A percentile compares a stretch with the other conserved stretches of the same genome.
phyloP scores from a whole-genome alignment of 2,113 vertebrate species.

The Bubo scandiacus region DNA sequence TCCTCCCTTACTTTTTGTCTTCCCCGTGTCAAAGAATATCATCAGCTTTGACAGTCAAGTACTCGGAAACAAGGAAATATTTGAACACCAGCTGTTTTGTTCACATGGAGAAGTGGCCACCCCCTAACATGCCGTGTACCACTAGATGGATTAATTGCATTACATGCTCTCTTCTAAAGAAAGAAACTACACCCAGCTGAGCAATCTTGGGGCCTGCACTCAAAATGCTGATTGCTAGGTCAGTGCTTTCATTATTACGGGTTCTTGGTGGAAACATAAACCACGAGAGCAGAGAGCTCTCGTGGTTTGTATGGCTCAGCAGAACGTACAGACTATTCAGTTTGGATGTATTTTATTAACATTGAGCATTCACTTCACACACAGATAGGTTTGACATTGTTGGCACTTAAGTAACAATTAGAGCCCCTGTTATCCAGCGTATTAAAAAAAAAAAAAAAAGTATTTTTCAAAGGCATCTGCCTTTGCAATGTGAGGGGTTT shows the following conservation, averaged over 20 bases:
- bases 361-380: neutral
- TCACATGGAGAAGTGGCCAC: neutral
- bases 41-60: neutral
- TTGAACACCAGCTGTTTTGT: neutral
- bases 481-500: neutral
- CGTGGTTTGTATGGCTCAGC: slow-evolving; percentile 17
- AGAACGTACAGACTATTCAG: neutral
- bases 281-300: neutral
- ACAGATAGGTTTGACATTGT: neutral
- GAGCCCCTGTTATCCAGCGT: neutral
- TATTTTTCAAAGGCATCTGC: neutral
- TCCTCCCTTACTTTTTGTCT: neutral
- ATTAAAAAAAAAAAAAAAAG: neutral
- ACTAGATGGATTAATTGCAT: neutral
- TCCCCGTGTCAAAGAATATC: neutral
- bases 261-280: slow-evolving; percentile 20
- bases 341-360: slow-evolving; percentile 19
- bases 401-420: neutral
- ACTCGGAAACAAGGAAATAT: neutral
- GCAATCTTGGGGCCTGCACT: neutral
- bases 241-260: slow-evolving; percentile 38
- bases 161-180: neutral
- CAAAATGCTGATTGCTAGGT: neutral
- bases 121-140: neutral
- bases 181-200: neutral